Evolutionary conservation across 2,113 vertebrate genomes (phyloP).

Genomic region (Promerops cafer): DNA sequence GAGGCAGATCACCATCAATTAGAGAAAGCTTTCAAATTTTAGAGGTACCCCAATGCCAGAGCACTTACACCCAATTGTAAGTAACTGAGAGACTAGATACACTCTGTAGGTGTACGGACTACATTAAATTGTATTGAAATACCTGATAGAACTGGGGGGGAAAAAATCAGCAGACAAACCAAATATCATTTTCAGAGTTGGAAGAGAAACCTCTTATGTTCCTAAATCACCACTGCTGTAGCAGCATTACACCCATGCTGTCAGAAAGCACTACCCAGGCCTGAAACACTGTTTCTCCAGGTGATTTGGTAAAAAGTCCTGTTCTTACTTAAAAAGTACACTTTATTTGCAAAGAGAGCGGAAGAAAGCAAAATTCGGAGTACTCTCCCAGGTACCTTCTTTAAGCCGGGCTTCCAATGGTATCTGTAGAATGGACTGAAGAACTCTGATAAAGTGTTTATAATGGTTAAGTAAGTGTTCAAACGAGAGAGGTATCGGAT

Average conservation of each 20-base stretch:
- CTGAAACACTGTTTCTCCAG: neutral
- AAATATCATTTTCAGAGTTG: neutral
- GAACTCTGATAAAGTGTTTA: neutral
- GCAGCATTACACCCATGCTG: neutral
- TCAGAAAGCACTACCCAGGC: neutral
- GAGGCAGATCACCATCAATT: neutral
- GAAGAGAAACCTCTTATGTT: neutral
- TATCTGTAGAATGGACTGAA: constrained; percentile 52
- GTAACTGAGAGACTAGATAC: neutral
- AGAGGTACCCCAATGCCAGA: neutral
- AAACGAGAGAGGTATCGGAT: constrained; percentile 57
- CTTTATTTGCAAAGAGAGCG: neutral
- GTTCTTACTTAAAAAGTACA: neutral
- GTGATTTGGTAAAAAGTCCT: neutral
- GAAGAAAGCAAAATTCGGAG: neutral
- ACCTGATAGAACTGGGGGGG: neutral
- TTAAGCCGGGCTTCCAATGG: constrained; percentile 59
- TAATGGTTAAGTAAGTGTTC: constrained; percentile 65
- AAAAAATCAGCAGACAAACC: neutral
- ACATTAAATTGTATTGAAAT: neutral
- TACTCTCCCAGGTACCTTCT: constrained; percentile 34
- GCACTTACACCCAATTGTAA: neutral
- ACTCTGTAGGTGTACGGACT: neutral
- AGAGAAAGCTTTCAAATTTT: neutral
- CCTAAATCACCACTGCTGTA: neutral